Percentiles rank a stretch among this genome's conserved stretches.
Conservation (phyloP, 2,113 vertebrate genomes). For the Natator depressus region DNA sequence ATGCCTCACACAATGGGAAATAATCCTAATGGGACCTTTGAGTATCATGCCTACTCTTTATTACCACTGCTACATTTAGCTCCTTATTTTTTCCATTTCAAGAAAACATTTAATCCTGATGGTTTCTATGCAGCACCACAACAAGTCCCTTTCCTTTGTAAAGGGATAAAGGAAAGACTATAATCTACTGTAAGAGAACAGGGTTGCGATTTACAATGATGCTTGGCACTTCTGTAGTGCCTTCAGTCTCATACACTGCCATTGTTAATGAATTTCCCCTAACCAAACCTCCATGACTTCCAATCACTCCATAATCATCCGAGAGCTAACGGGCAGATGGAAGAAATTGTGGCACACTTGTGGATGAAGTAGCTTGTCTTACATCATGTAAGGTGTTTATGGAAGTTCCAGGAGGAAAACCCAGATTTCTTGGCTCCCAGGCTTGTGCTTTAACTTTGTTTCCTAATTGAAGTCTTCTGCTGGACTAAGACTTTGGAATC, state of each 20-base stretch:
- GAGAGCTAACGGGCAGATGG: not conserved
- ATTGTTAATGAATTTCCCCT: not conserved
- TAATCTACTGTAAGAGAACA: not conserved
- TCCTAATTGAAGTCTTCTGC: not conserved
- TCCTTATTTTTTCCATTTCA: not conserved
- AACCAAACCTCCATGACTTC: not conserved
- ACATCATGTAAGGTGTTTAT: not conserved
- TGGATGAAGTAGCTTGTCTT: not conserved
- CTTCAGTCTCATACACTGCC: not conserved
- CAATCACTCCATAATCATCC: not conserved
- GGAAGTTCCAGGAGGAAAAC: not conserved
- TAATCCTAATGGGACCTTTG: not conserved
- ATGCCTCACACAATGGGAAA: not conserved
- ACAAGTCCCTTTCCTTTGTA: not conserved
- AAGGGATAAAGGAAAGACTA: not conserved
- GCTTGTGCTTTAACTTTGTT: slow-evolving; percentile 3
- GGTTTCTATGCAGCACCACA: not conserved
- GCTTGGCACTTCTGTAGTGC: not conserved
- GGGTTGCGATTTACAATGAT: not conserved
- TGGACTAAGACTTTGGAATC: not conserved
- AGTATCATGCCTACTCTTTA: not conserved
- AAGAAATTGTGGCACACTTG: not conserved
- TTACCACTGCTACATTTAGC: not conserved
- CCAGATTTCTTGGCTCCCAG: not conserved
- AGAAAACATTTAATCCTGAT: not conserved